phyloP scores from a whole-genome alignment of 2,888 invertebrate species.

The Aquatica leii region DNA sequence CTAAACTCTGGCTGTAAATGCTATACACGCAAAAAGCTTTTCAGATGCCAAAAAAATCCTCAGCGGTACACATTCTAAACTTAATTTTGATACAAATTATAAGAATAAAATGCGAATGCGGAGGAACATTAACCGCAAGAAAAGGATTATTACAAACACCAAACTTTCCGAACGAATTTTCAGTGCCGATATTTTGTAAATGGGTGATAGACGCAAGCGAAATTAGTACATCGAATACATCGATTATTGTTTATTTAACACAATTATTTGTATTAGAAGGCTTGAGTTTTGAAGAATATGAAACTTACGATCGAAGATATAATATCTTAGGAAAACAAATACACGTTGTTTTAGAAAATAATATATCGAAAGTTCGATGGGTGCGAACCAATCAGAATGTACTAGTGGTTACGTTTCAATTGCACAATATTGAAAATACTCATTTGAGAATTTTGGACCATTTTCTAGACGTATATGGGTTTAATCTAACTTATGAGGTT shows the following conservation, averaged over 20 bases:
- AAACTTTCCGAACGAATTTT: conserved; percentile 82
- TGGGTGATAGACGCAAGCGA: conserved; percentile 85
- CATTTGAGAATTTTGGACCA: conserved; percentile 81
- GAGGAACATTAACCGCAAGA: conserved; percentile 70
- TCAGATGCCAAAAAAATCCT: not conserved
- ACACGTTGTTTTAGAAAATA: conserved; percentile 73
- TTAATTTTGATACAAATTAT: not conserved
- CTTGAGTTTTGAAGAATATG: conserved; percentile 77
- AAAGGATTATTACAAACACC: conserved; percentile 83
- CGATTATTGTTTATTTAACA: conserved; percentile 86
- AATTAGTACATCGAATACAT: conserved; percentile 64
- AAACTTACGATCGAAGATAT: conserved; percentile 68
- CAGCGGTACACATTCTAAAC: not conserved
- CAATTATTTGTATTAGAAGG: conserved; percentile 87
- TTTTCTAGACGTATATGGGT: conserved; percentile 86
- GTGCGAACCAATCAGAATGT: conserved; percentile 74
- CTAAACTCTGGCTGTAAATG: too few relatives aligned
- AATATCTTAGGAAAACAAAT: conserved; percentile 57
- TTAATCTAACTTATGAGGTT: conserved; percentile 92
- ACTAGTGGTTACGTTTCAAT: conserved; percentile 78
- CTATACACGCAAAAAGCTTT: too few relatives aligned
- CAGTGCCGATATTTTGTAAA: conserved; percentile 80
- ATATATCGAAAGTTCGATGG: conserved; percentile 73
- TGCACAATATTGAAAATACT: conserved; percentile 78
- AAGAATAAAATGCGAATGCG: conserved; percentile 63